Base-by-base conservation (phyloP, 2,888 invertebrate genomes). In the Aproaerema taeniolella region DNA sequence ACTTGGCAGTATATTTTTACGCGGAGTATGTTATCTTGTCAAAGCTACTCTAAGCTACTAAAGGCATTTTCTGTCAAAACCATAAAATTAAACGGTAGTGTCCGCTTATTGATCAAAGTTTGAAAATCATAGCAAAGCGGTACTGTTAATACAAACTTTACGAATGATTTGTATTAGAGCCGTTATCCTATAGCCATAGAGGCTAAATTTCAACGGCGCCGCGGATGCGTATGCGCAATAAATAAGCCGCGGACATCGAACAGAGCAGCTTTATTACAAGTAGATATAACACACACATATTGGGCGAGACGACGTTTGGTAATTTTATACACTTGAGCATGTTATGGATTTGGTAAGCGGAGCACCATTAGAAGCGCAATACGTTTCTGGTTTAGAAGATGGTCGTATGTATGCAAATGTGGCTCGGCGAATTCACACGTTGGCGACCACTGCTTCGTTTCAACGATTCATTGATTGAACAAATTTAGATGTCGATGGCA, bases 121-220 rank as follows among this genome's bases (percentile, higher is more conserved):
- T 85, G 82, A 70, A 68, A 58, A 64, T 38, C 79, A 24, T 58
- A 45, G 37, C 12, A 40, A 54, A 55, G 58, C 57, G 67, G 73
- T 75, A 81, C 74, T 70, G 49, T n/a, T 39, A 67, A 70, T 76
- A 82, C 81, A 83, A 85, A 83, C 83, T 83, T 83, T 82, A 75
- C 82, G 75, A 76, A 69, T 73, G 80, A 70, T 78, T 83, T 82
- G 79, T 79, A 79, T 77, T 82, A 79, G 76, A 81, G 71, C 63
- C 70, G 67, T 74, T 75, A 79, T 73, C 73, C 69, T 80, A 78
- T 77, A 70, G 69, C 75, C 75, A 74, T 72, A 78, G 74, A 78
- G 77, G 75, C 76, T 58, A 63, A 64, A 67, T 68, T 76, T 77
- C 68, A 80, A 78, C 71, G 79, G 67, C 63, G 72, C 15, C 11